Percentiles rank a stretch among this genome's conserved stretches.
These are phyloP conservation scores for Darevskia nairensis DNA, from an alignment of 2,797 vertebrate genomes.

Conservation along the genomic window DNA sequence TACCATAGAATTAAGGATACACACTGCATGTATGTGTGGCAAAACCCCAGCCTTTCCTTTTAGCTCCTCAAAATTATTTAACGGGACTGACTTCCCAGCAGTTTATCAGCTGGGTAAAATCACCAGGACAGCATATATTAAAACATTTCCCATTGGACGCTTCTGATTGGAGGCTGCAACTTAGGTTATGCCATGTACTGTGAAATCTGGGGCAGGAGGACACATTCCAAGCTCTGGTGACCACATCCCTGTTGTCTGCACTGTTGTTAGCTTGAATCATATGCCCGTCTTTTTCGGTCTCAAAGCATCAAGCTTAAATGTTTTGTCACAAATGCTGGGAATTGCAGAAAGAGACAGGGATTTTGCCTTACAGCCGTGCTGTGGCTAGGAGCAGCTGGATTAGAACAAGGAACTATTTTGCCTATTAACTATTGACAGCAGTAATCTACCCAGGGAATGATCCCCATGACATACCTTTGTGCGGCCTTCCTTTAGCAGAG, in stretches of 20 bases:
- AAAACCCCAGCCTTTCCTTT: not conserved
- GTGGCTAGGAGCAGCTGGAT: not conserved
- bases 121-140: not conserved
- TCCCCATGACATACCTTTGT: not conserved
- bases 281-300: constrained; percentile 1
- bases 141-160: not conserved
- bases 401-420: constrained; percentile 11
- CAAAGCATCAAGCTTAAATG: not conserved
- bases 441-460: constrained; percentile 10
- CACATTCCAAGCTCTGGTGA: not conserved
- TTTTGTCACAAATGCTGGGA: not conserved
- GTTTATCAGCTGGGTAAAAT: not conserved
- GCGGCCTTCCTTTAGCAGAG: constrained; percentile 9
- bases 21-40: not conserved
- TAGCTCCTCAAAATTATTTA: not conserved
- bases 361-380: not conserved
- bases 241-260: not conserved
- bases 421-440: constrained; percentile 6
- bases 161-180: not conserved
- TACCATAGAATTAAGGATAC: not conserved
- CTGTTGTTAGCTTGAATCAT: not conserved
- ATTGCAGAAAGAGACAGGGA: not conserved
- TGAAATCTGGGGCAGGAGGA: not conserved
- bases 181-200: not conserved
- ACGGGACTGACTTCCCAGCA: not conserved